These are phyloP conservation scores for Charanyca ferruginea DNA, from an alignment of 2,888 invertebrate genomes.

Conservation along the genomic window DNA sequence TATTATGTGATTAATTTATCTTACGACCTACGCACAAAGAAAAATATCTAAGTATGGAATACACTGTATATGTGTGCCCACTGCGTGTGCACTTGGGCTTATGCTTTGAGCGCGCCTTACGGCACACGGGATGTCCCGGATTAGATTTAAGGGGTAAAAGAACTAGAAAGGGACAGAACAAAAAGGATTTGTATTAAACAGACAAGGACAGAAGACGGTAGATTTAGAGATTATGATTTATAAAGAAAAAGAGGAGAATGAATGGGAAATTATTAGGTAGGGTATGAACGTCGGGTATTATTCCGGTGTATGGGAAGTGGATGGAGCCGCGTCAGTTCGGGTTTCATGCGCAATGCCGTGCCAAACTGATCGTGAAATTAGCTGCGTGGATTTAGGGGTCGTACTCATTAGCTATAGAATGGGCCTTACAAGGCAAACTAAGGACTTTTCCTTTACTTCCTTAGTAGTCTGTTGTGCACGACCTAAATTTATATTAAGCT, in stretches of 20 bases:
- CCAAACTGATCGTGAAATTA: conserved; percentile 76
- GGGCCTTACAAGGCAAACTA: not conserved
- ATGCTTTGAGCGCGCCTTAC: conserved; percentile 79
- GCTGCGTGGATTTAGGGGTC: conserved; percentile 64
- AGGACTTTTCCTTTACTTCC: not conserved
- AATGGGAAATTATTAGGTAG: conserved; percentile 89
- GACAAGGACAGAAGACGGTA: conserved; percentile 81
- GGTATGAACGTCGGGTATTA: conserved; percentile 83
- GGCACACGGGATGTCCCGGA: conserved; percentile 88
- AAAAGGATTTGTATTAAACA: conserved; percentile 68
- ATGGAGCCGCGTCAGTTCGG: conserved; percentile 70
- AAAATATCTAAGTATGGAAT: conserved; percentile 22
- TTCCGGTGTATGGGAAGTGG: conserved; percentile 70
- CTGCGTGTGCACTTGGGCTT: conserved; percentile 69
- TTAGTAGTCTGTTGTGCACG: no score
- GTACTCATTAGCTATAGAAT: conserved; percentile 55
- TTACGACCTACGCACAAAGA: conserved; percentile 29
- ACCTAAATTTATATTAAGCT: no score
- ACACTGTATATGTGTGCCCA: conserved; percentile 37
- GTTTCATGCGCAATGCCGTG: conserved; percentile 65
- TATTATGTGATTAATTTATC: conserved; percentile 49
- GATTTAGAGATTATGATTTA: conserved; percentile 91
- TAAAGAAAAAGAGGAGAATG: conserved; percentile 90
- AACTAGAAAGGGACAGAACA: conserved; percentile 81
- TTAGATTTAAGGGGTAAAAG: conserved; percentile 91